Conservation (phyloP, 1,140 invertebrate genomes). For the Drosophila subpulchrella region DNA sequence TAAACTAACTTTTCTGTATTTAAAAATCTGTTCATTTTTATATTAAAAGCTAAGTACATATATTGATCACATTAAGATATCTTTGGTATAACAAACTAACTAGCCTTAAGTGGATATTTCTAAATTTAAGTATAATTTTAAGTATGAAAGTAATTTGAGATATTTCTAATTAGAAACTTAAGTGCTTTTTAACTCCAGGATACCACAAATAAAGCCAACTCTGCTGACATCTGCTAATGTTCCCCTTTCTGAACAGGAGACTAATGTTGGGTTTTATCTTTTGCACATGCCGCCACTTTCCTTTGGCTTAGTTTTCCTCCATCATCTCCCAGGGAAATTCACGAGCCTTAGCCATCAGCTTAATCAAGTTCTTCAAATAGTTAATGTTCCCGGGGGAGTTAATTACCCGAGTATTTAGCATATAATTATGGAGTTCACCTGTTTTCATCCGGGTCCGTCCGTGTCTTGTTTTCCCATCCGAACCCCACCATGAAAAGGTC, state of each 20-base stretch:
- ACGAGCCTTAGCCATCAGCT: slow-evolving; percentile 27
- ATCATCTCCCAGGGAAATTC: no score
- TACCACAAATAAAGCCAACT: neutral
- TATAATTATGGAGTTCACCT: slow-evolving; percentile 71
- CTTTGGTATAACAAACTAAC: no score
- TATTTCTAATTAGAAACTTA: no score
- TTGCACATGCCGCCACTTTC: slow-evolving; percentile 63
- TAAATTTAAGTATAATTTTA: no score
- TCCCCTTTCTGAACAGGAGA: neutral
- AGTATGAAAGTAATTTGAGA: no score
- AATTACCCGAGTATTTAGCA: slow-evolving; percentile 77
- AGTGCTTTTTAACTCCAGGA: no score
- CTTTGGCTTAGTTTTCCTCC: slow-evolving; percentile 14
- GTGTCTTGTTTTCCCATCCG: neutral
- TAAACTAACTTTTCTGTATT: neutral
- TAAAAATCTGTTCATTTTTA: no score
- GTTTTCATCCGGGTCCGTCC: slow-evolving; percentile 34
- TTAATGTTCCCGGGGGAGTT: slow-evolving; percentile 57
- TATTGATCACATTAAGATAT: no score
- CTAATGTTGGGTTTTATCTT: slow-evolving; percentile 24
- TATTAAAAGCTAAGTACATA: no score
- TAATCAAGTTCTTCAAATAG: slow-evolving; percentile 59
- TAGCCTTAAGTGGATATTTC: no score
- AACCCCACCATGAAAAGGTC: slow-evolving; percentile 11
- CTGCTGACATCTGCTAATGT: slow-evolving; percentile 38